These are phyloP conservation scores for Castor canadensis DNA, from an alignment of 2,113 vertebrate genomes.

Conservation along the genomic window DNA sequence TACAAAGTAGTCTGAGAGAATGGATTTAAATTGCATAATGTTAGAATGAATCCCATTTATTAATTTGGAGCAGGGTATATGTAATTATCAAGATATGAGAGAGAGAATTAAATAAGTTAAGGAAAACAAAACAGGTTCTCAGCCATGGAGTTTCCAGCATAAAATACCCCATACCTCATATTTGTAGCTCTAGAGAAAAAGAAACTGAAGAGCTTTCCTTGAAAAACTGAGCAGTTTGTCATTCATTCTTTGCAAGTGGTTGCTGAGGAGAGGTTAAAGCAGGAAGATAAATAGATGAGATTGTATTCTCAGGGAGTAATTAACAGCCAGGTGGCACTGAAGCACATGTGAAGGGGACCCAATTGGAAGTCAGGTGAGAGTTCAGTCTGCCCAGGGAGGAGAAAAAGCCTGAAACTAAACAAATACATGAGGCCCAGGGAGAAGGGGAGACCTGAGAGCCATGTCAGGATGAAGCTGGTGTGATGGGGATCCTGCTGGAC, in stretches of 20 bases:
- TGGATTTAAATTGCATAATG: slow-evolving; percentile 53
- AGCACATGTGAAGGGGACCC: not conserved
- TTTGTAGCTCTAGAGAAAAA: not conserved
- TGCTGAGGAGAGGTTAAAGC: not conserved
- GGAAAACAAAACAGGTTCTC: slow-evolving; percentile 29
- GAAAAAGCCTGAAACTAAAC: not conserved
- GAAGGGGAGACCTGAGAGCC: not conserved
- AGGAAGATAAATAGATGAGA: not conserved
- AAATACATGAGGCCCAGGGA: not conserved
- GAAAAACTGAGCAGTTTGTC: not conserved
- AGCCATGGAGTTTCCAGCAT: not conserved
- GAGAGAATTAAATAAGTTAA: slow-evolving; percentile 44
- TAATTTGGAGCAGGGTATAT: slow-evolving; percentile 51
- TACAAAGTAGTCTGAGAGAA: slow-evolving; percentile 38
- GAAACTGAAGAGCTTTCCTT: not conserved
- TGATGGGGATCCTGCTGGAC: not conserved
- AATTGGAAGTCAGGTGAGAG: not conserved
- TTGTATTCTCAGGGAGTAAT: not conserved
- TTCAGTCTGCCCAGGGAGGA: not conserved
- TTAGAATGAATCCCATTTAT: slow-evolving; percentile 62
- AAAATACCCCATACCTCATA: not conserved
- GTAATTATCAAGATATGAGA: slow-evolving; percentile 55
- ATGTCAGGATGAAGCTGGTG: accelerated
- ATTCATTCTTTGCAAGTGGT: not conserved
- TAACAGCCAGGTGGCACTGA: not conserved